Evolutionary conservation across 1,140 invertebrate species (phyloP).

Genomic region (Oryzaephilus surinamensis): DNA sequence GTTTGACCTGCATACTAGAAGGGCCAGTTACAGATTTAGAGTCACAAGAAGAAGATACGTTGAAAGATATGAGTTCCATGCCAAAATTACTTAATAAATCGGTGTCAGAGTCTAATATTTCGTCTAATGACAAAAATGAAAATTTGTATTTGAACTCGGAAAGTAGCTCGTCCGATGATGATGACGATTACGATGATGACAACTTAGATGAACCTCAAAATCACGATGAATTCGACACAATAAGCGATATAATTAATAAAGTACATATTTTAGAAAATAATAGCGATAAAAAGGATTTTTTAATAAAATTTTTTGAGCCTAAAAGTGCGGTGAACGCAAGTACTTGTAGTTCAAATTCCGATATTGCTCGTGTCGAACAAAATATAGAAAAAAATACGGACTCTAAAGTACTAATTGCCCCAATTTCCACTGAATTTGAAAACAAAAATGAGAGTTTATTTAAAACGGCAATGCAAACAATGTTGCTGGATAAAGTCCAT

Average conservation of each 20-base stretch:
- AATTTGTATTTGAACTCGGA: too few species aligned
- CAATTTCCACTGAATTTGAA: not conserved
- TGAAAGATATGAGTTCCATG: slow-evolving; percentile 14
- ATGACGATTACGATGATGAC: slow-evolving; percentile 31
- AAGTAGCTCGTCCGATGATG: too few species aligned
- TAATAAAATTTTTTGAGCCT: too few species aligned
- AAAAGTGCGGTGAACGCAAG: too few species aligned
- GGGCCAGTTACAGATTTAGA: slow-evolving; percentile 10
- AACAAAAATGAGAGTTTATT: slow-evolving; percentile 25
- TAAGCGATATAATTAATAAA: slow-evolving; percentile 43
- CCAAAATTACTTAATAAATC: slow-evolving; percentile 13
- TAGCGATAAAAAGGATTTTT: slow-evolving; percentile 8
- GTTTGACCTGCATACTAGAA: slow-evolving; percentile 36
- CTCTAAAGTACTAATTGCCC: too few species aligned
- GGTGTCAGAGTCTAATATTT: slow-evolving; percentile 10
- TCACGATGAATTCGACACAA: slow-evolving; percentile 38
- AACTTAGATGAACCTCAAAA: too few species aligned
- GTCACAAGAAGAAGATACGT: slow-evolving; percentile 19
- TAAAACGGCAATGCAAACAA: slow-evolving; percentile 34
- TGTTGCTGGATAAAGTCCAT: slow-evolving; percentile 35
- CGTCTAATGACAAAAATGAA: too few species aligned
- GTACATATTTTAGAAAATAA: slow-evolving; percentile 28
- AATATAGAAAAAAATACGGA: not conserved
- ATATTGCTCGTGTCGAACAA: too few species aligned
- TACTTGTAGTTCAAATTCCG: too few species aligned